Conservation (phyloP, 2,797 vertebrate genomes). For the Cynodonichthys magdalenae region DNA sequence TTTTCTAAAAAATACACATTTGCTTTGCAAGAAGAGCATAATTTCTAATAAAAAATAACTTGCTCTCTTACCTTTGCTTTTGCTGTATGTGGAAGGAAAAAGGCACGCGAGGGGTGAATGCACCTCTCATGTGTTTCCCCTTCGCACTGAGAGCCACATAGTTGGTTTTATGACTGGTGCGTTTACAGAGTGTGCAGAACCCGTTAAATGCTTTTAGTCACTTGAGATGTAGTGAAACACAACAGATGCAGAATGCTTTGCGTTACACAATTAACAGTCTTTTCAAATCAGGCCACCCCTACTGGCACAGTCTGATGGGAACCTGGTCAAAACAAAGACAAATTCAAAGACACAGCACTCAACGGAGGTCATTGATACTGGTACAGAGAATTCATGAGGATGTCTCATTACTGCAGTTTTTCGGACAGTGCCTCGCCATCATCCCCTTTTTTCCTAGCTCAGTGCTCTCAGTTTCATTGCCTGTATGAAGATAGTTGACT, state of each 20-base stretch:
- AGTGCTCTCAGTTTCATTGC: slow-evolving; percentile 53
- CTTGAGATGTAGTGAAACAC: slow-evolving; percentile 15
- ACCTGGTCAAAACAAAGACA: slow-evolving; percentile 15
- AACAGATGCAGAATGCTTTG: slow-evolving; percentile 14
- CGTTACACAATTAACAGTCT: slow-evolving; percentile 28
- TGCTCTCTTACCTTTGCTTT: slow-evolving; percentile 31
- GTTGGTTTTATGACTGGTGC: slow-evolving; percentile 9
- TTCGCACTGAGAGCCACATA: slow-evolving; percentile 15
- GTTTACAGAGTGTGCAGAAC: slow-evolving; percentile 9
- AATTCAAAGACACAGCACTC: slow-evolving; percentile 27
- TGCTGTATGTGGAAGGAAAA: slow-evolving; percentile 20
- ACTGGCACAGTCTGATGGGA: slow-evolving; percentile 12
- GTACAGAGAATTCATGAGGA: slow-evolving; percentile 33
- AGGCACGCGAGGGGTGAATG: slow-evolving; percentile 20
- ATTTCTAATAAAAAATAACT: not conserved
- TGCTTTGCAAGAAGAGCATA: slow-evolving; percentile 24
- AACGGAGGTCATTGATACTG: slow-evolving; percentile 36
- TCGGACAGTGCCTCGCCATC: slow-evolving; percentile 26
- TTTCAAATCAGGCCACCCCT: slow-evolving; percentile 4
- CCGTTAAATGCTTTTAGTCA: slow-evolving; percentile 35
- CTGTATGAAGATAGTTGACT: slow-evolving; percentile 42
- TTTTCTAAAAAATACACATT: not conserved
- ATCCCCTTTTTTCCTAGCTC: slow-evolving; percentile 9
- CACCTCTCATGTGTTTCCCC: not conserved
- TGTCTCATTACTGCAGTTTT: slow-evolving; percentile 45